Evolutionary conservation across 2,113 vertebrate genomes (phyloP).

Genomic region (Tragelaphus buxtoni): DNA sequence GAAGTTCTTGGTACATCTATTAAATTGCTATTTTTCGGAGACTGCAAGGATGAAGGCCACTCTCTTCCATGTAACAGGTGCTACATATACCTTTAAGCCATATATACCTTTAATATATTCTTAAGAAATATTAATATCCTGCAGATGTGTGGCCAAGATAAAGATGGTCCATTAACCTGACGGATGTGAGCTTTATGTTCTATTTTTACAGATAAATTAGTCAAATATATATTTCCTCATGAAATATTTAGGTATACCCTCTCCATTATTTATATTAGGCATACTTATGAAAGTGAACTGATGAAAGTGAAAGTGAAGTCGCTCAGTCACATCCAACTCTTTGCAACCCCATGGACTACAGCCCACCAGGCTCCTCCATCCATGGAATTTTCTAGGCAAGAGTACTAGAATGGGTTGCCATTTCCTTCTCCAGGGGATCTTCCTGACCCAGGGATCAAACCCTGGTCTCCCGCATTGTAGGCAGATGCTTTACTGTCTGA

Average conservation of each 20-base stretch:
- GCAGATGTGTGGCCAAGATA: background rate
- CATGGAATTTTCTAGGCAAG: too few species aligned
- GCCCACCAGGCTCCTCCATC: too few species aligned
- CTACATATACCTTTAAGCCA: background rate
- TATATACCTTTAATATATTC: background rate
- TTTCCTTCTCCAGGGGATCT: too few species aligned
- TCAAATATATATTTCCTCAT: background rate
- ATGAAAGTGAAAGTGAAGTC: too few species aligned
- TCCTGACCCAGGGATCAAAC: fast-evolving
- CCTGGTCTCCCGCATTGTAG: fast-evolving
- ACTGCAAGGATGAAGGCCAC: background rate
- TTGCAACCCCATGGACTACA: too few species aligned
- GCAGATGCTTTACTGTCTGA: too few species aligned
- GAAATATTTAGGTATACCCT: background rate
- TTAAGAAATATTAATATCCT: background rate
- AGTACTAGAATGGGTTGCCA: too few species aligned
- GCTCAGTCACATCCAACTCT: too few species aligned
- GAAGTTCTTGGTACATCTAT: background rate
- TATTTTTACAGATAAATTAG: conserved; percentile 15
- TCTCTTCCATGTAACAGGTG: background rate
- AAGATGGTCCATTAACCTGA: background rate
- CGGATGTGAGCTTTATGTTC: background rate
- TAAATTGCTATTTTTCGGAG: background rate
- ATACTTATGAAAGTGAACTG: background rate
- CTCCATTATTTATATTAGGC: background rate